Percentiles rank a stretch among this genome's conserved stretches.
phyloP scores from a whole-genome alignment of 2,113 vertebrate genomes.

The Oreochromis aureus region DNA sequence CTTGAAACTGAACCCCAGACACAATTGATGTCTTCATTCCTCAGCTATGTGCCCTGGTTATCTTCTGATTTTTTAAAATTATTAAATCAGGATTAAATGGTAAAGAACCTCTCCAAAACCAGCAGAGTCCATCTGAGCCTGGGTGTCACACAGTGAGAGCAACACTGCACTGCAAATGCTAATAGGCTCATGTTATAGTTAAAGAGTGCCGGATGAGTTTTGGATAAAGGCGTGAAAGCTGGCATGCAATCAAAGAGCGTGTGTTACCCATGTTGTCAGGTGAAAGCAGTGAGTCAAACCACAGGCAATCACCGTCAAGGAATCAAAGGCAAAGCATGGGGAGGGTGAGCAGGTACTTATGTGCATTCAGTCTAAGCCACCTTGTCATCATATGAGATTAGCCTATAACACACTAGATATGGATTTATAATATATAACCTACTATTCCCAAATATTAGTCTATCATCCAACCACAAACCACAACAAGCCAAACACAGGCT shows the following conservation, averaged over 20 bases:
- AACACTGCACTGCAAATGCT: background rate
- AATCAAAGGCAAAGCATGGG: background rate
- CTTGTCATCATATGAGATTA: background rate
- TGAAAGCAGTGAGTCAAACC: background rate
- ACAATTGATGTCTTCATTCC: background rate
- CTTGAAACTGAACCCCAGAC: constrained; percentile 17
- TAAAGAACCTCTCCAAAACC: background rate
- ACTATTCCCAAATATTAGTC: background rate
- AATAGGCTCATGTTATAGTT: background rate
- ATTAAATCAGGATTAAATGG: background rate
- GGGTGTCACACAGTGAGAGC: background rate
- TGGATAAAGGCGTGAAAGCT: background rate
- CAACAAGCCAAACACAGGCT: background rate
- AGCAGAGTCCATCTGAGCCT: background rate
- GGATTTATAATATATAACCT: background rate
- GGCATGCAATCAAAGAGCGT: background rate
- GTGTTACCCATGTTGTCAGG: background rate
- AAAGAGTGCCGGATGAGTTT: background rate
- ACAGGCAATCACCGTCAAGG: background rate
- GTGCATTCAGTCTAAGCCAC: background rate
- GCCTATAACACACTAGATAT: background rate
- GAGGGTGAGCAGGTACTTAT: background rate
- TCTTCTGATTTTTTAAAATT: background rate
- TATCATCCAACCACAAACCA: background rate
- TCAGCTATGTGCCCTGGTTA: background rate